A percentile compares a stretch with the other conserved stretches of the same genome.
phyloP scores from a whole-genome alignment of 2,888 invertebrate species.

The Alcis repandata region DNA sequence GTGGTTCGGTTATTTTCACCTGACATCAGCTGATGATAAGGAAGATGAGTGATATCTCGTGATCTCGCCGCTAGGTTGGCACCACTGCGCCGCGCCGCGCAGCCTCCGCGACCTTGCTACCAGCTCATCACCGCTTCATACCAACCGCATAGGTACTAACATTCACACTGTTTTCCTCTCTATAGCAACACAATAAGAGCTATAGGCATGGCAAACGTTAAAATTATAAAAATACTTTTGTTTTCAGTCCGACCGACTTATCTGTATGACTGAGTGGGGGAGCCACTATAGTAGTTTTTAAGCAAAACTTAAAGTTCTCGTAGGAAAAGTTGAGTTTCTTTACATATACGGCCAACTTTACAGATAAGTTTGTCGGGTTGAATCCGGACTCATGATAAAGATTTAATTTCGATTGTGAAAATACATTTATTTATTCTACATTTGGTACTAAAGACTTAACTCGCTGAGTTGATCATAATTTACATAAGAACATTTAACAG shows the following conservation, averaged over 20 bases:
- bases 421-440: neutral
- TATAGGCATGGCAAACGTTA: constrained; percentile 7
- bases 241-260: constrained; percentile 4
- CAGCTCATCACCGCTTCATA: constrained; percentile 53
- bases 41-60: constrained; percentile 81
- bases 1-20: constrained; percentile 61
- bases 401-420: constrained; percentile 4
- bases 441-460: constrained; percentile 8
- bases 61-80: constrained; percentile 76
- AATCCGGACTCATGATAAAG: neutral
- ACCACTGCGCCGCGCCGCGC: constrained; percentile 75
- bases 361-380: neutral
- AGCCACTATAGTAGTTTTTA: neutral
- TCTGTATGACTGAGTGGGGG: neutral
- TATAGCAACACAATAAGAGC: constrained; percentile 8
- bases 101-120: constrained; percentile 71
- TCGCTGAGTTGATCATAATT: constrained; percentile 14
- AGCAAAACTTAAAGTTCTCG: neutral
- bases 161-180: constrained; percentile 8
- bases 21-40: constrained; percentile 82
- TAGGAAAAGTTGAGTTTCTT: neutral
- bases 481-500: too few relatives aligned
- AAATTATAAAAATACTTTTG: constrained; percentile 9
- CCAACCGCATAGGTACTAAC: constrained; percentile 24
- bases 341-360: neutral